Base-by-base conservation (phyloP, 2,113 vertebrate genomes). In the Turdus rufiventris region DNA sequence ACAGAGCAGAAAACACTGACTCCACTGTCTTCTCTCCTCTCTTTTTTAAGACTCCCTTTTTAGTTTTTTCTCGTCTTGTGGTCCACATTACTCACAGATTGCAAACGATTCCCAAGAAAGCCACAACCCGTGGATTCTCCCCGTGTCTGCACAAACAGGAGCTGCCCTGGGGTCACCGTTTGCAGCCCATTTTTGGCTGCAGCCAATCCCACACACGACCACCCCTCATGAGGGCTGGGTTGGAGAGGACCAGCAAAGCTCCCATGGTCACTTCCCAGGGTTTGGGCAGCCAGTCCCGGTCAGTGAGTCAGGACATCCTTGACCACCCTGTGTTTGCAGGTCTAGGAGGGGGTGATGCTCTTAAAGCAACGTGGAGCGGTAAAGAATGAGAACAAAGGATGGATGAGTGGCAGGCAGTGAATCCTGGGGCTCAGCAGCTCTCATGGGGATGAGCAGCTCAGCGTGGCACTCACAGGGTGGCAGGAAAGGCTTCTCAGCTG, bases 81-180 rank as follows among this genome's bases (percentile, higher is more conserved):
- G 94, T 95, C 93, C 94, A 81, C 77, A 90, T 91, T 95, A 96
- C 93, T 91, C 93, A 93, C 18, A 50, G 75, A 4, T 72, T 94
- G 88, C 67, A 88, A 95, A 95, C 1, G 60, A 92, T 66, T 91
- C 95, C 89, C 95, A 42, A 48, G 78, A 43, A 96, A 96, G 82
- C 96, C 94, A 92, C 89, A 95, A 53, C 43, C 87, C 18, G 84
- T 85, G 95, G 96, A 93, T 91, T 94, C 83, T 90, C 74, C 74
- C 56, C 23, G 77, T 57, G 93, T 94, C 96, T 96, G 82, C 48
- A 87, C 94, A 96, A 97, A 96, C 83, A 94, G 85, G 93, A 94
- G 94, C 92, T 94, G 95, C 26, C 2, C 1, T 48, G 91, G 78
- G 53, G 91, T 93, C 85, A 83, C 50, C 4, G 0, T 43, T 53